Percentiles rank a stretch among this genome's conserved stretches.
phyloP scores from a whole-genome alignment of 2,888 invertebrate genomes.

The Tetragonula carbonaria region DNA sequence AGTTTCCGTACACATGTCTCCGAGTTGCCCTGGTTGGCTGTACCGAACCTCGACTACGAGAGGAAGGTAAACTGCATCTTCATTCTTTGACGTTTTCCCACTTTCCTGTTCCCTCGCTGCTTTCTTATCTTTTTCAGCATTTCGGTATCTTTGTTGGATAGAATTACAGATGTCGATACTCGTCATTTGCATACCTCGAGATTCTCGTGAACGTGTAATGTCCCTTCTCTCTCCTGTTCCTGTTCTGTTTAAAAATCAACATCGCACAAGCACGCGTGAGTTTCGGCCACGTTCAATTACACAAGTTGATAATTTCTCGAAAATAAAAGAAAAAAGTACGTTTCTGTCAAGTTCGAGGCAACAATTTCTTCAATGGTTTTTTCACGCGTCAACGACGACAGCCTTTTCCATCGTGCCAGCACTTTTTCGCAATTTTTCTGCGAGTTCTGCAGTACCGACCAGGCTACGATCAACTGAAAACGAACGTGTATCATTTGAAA shows the following conservation, averaged over 20 bases:
- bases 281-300: conserved; percentile 45
- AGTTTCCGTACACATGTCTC: conserved; percentile 87
- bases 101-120: not conserved
- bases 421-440: conserved; percentile 7
- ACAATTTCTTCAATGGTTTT: conserved; percentile 16
- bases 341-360: conserved; percentile 4
- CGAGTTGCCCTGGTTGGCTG: conserved; percentile 89
- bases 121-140: not conserved
- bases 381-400: not conserved
- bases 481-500: conserved; percentile 43
- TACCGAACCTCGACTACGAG: conserved; percentile 89
- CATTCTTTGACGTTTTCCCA: not conserved
- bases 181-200: no score
- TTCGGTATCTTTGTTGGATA: not conserved
- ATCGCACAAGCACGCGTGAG: conserved; percentile 7
- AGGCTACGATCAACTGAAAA: conserved; percentile 28
- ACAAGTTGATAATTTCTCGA: conserved; percentile 25
- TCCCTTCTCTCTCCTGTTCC: not conserved
- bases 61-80: conserved; percentile 86
- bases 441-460: conserved; percentile 30
- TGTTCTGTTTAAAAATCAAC: conserved; percentile 7
- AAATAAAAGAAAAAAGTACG: conserved; percentile 3
- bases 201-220: no score
- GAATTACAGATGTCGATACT: no score
- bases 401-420: not conserved